A percentile compares a stretch with the other conserved stretches of the same genome.
These are phyloP conservation scores for Abramis brama DNA, from an alignment of 2,113 vertebrate species.

Conservation along the genomic window DNA sequence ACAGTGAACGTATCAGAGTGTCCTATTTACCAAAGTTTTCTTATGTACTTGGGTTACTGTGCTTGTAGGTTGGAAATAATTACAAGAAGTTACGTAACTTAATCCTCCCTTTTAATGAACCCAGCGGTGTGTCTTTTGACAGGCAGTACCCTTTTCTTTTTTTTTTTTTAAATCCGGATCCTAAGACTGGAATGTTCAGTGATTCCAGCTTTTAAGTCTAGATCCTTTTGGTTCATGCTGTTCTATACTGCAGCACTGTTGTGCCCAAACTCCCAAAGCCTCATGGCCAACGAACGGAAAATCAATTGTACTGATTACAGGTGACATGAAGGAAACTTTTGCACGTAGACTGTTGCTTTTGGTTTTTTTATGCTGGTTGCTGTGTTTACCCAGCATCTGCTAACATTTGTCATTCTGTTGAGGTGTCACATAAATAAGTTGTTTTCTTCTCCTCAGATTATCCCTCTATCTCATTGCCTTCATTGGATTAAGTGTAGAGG, in stretches of 20 bases:
- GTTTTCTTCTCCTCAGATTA: neutral
- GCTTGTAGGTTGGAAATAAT: slow-evolving; percentile 9
- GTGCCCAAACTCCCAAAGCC: neutral
- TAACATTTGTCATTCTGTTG: neutral
- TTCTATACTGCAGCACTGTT: neutral
- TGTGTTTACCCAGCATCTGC: neutral
- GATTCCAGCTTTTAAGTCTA: neutral
- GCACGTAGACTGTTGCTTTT: neutral
- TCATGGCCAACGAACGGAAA: neutral
- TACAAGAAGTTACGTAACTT: slow-evolving; percentile 12
- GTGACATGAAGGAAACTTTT: neutral
- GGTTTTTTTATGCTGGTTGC: neutral
- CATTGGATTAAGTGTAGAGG: slow-evolving; percentile 29
- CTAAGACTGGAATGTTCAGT: neutral
- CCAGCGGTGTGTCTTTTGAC: neutral
- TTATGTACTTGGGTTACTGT: neutral
- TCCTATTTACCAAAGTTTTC: neutral
- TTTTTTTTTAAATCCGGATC: neutral
- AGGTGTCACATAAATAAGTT: neutral
- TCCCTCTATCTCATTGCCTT: slow-evolving; percentile 3
- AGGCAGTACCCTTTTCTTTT: neutral
- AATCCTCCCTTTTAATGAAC: neutral
- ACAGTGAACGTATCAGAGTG: neutral
- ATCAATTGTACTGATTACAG: slow-evolving; percentile 26
- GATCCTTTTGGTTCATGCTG: slow-evolving; percentile 12